Conservation (phyloP, 2,797 vertebrate species). For the Megaceryle alcyon region DNA sequence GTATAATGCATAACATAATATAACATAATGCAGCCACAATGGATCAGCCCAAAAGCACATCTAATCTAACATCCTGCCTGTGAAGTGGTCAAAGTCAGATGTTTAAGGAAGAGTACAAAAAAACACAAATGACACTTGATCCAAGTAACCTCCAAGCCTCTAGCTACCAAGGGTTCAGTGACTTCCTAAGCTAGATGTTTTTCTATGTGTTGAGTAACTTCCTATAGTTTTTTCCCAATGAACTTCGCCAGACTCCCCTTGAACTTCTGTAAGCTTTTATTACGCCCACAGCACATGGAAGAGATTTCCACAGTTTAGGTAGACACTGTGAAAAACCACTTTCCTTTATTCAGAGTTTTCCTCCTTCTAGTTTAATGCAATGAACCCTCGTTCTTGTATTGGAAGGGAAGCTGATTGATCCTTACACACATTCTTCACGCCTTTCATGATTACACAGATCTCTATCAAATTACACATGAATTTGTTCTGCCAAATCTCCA, state of each 20-base stretch:
- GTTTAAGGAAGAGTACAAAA: neutral
- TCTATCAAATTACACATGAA: neutral
- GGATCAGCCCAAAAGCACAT: neutral
- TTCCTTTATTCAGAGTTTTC: neutral
- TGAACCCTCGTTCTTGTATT: neutral
- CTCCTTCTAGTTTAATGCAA: neutral
- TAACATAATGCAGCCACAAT: neutral
- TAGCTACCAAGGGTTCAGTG: neutral
- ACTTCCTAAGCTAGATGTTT: neutral
- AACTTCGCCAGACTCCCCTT: neutral
- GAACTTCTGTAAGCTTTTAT: neutral
- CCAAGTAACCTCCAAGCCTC: neutral
- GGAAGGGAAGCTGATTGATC: neutral
- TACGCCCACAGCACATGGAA: neutral
- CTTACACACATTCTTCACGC: rapidly evolving
- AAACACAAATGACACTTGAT: neutral
- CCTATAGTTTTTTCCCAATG: neutral
- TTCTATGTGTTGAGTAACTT: neutral
- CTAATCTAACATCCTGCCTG: neutral
- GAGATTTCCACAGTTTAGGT: neutral
- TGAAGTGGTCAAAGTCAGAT: neutral
- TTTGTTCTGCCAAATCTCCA: neutral
- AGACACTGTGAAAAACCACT: neutral
- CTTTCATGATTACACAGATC: neutral
- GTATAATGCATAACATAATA: neutral